phyloP scores from a whole-genome alignment of 2,888 invertebrate species.

The Mesodorylaimus sp. region DNA sequence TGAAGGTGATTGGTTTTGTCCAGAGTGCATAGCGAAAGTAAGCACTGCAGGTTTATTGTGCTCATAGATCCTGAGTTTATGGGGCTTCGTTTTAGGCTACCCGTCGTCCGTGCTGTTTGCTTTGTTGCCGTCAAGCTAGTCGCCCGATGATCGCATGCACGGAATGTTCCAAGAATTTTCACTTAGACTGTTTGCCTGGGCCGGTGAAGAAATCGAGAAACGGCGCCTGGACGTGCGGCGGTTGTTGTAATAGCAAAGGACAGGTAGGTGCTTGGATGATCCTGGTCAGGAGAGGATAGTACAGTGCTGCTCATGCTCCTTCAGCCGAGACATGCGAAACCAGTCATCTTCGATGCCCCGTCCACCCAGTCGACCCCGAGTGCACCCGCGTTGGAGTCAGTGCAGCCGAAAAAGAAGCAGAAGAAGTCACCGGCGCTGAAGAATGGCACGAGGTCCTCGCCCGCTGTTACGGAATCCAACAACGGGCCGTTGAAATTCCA shows the following conservation, averaged over 20 bases:
- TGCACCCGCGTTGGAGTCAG: too few relatives aligned
- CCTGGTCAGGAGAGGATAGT: too few relatives aligned
- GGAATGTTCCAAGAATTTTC: conserved; percentile 71
- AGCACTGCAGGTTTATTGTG: conserved; percentile 2
- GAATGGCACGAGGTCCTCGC: background rate
- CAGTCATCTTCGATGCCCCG: too few relatives aligned
- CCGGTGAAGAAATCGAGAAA: background rate
- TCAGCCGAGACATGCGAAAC: too few relatives aligned
- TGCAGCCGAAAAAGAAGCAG: too few relatives aligned
- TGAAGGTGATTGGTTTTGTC: conserved; percentile 95
- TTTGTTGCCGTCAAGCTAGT: conserved; percentile 47
- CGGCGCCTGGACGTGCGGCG: too few relatives aligned
- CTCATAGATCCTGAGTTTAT: conserved; percentile 1
- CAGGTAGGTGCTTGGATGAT: too few relatives aligned
- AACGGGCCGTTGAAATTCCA: conserved; percentile 1
- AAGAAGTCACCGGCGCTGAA: too few relatives aligned
- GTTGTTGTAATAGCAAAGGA: too few relatives aligned
- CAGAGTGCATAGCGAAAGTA: conserved; percentile 49
- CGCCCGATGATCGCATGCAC: conserved; percentile 56
- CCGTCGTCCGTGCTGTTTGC: conserved; percentile 76
- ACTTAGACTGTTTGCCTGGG: conserved; percentile 58
- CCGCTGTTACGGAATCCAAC: background rate
- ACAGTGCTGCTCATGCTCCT: too few relatives aligned
- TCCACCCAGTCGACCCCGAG: too few relatives aligned
- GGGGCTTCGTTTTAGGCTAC: conserved; percentile 46